phyloP scores from a whole-genome alignment of 1,140 invertebrate species.

The Lethrus apterus region DNA sequence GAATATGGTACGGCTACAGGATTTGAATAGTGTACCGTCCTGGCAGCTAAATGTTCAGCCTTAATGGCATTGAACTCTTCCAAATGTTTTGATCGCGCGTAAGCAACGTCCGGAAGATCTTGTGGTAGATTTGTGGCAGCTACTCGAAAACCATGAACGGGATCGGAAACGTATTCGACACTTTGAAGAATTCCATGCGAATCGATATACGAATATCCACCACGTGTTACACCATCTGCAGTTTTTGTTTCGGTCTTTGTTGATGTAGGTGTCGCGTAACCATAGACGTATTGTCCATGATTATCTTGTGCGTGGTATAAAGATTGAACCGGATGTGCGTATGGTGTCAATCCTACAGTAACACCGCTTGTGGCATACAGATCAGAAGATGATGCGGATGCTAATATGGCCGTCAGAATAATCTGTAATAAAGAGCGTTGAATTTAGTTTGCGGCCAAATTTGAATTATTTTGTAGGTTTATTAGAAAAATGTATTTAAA shows the following conservation, averaged over 20 bases:
- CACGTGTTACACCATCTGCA: constrained; percentile 57
- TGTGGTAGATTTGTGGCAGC: constrained; percentile 59
- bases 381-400: not conserved
- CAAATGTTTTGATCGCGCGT: constrained; percentile 36
- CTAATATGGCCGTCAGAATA: not conserved
- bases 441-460: too few species aligned
- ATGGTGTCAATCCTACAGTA: constrained; percentile 26
- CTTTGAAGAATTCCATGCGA: constrained; percentile 58
- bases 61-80: constrained; percentile 30
- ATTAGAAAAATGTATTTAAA: not conserved
- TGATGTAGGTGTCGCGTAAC: constrained; percentile 57
- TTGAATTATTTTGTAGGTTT: not conserved
- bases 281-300: constrained; percentile 57
- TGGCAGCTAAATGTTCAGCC: constrained; percentile 25
- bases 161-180: constrained; percentile 60
- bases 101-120: constrained; percentile 38
- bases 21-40: constrained; percentile 24
- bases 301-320: constrained; percentile 56
- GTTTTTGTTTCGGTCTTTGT: constrained; percentile 57
- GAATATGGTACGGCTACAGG: constrained; percentile 23
- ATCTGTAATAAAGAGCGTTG: constrained; percentile 1
- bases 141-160: constrained; percentile 56
- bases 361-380: constrained; percentile 19
- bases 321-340: constrained; percentile 39
- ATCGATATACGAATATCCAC: constrained; percentile 63